Evolutionary conservation across 2,888 invertebrate genomes (phyloP).

Genomic region (Lasiommata megera): DNA sequence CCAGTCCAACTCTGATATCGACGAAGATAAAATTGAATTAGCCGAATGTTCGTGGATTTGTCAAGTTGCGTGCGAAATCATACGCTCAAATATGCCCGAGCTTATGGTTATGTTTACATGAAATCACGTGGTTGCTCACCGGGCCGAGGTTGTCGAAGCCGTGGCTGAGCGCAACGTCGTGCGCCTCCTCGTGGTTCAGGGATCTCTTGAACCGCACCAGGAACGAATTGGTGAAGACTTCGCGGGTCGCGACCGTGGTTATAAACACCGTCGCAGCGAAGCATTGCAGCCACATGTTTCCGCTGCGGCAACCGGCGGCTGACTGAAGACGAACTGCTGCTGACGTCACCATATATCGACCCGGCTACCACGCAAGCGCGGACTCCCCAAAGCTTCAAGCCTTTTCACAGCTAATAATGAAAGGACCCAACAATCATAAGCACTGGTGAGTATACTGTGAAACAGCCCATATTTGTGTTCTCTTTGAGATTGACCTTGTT

Average conservation of each 20-base stretch:
- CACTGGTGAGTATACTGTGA: constrained; percentile 40
- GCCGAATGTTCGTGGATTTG: constrained; percentile 1
- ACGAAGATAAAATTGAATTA: neutral
- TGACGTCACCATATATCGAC: constrained; percentile 78
- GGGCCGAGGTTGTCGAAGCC: constrained; percentile 97
- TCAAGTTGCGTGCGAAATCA: constrained; percentile 25
- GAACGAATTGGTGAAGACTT: constrained; percentile 98
- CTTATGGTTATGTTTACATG: constrained; percentile 63
- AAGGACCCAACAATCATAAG: constrained; percentile 45
- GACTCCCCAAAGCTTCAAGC: constrained; percentile 31
- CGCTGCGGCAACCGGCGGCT: constrained; percentile 65
- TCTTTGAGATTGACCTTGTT: constrained; percentile 31
- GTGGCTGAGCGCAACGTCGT: constrained; percentile 90
- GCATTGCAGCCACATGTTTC: constrained; percentile 75
- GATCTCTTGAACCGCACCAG: constrained; percentile 93
- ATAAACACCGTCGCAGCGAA: constrained; percentile 67
- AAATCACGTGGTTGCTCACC: constrained; percentile 87
- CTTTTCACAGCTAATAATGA: constrained; percentile 53
- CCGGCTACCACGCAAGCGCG: constrained; percentile 63
- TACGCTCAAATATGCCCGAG: constrained; percentile 20
- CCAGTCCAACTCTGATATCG: neutral
- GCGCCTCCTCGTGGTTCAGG: constrained; percentile 88
- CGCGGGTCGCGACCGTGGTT: constrained; percentile 68
- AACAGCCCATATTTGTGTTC: constrained; percentile 41
- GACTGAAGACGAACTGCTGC: constrained; percentile 61